Conservation (phyloP, 2,888 invertebrate species). For the Ellobium chinense region DNA sequence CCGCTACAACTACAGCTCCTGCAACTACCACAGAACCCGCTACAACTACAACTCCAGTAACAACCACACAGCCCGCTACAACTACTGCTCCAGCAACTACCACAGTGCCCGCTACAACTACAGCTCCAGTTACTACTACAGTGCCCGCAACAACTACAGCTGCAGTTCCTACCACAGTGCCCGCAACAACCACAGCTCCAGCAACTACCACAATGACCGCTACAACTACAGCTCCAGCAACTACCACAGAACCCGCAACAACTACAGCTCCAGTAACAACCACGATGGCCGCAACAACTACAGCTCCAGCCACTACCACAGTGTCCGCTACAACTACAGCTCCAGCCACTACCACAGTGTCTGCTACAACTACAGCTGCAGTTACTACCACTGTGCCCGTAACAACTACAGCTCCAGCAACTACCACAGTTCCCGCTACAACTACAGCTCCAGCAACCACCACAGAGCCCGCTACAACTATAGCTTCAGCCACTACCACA, state of each 20-base stretch:
- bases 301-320: not conserved
- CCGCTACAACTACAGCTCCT: too few species aligned
- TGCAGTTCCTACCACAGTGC: not conserved
- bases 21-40: too few species aligned
- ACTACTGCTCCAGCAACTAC: not conserved
- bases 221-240: conserved; percentile 1
- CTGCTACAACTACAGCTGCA: not conserved
- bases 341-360: not conserved
- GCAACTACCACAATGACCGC: conserved; percentile 6
- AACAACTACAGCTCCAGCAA: not conserved
- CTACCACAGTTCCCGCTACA: not conserved
- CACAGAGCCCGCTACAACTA: not conserved
- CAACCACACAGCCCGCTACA: not conserved
- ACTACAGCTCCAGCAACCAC: not conserved
- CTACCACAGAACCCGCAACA: not conserved
- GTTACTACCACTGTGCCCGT: not conserved
- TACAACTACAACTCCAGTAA: too few species aligned
- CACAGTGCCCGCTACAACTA: not conserved
- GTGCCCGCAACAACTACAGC: not conserved
- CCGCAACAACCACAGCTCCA: conserved; percentile 7
- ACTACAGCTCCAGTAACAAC: not conserved
- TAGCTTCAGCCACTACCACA: not conserved
- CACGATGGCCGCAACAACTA: not conserved
- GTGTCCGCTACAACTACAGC: not conserved
- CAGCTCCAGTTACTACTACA: not conserved